phyloP scores from a whole-genome alignment of 2,888 invertebrate species.

The Glaucopsyche alexis region DNA sequence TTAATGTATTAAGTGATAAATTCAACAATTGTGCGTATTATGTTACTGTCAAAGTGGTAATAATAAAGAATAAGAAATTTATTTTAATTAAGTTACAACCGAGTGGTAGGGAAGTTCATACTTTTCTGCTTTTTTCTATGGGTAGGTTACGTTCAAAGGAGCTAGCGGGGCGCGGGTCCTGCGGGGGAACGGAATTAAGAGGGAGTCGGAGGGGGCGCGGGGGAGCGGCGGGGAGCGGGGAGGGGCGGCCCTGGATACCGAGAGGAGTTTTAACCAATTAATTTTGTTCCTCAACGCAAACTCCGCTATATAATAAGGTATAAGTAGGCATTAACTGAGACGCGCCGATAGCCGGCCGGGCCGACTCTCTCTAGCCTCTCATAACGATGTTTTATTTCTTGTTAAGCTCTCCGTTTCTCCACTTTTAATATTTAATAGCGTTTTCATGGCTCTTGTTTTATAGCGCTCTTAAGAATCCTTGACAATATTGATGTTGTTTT shows the following conservation, averaged over 20 bases:
- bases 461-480: conserved; percentile 74
- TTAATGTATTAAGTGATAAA: too few relatives aligned
- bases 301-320: conserved; percentile 81
- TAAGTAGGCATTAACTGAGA: conserved; percentile 79
- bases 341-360: conserved; percentile 76
- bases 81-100: conserved; percentile 73
- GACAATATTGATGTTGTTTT: conserved; percentile 68
- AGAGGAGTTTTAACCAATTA: conserved; percentile 82
- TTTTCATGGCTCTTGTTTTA: conserved; percentile 78
- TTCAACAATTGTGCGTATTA: too few relatives aligned
- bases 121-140: conserved; percentile 80
- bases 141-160: conserved; percentile 81
- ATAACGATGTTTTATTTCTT: conserved; percentile 80
- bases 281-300: conserved; percentile 82
- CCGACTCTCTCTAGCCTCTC: conserved; percentile 72
- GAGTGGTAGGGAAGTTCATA: conserved; percentile 69
- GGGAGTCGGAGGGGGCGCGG: conserved; percentile 13
- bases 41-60: too few relatives aligned
- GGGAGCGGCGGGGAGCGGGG: conserved; percentile 63
- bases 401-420: conserved; percentile 80
- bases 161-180: conserved; percentile 63
- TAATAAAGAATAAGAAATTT: conserved; percentile 28
- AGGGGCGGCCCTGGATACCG: conserved; percentile 77
- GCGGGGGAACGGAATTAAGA: conserved; percentile 66
- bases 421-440: conserved; percentile 80